Base-by-base conservation (phyloP, 1,140 invertebrate genomes). In the Caenorhabditis elegans region DNA sequence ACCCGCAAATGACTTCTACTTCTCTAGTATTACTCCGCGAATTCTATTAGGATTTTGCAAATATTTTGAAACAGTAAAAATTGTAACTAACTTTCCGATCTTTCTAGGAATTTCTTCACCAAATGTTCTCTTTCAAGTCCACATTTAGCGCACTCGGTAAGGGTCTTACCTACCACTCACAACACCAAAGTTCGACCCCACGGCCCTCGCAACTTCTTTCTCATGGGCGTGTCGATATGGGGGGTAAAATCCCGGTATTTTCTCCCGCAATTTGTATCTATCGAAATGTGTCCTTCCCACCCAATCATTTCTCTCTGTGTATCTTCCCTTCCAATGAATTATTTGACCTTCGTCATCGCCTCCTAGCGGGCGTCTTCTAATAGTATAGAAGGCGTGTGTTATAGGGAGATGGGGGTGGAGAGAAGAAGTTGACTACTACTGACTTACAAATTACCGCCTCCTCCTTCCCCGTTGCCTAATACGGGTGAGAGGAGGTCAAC, bases 381-480 rank as follows among this genome's bases (percentile, higher is more conserved):
- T 70, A 70, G 60, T 70, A 70, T 70, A 70, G 60, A 70, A 43
- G 39, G 39, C 39, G 39, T 43, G 39, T 36, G 28, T n/a, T 34
- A 10, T n/a, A 2, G 2, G 31, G 28, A 60, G 53, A 31, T 4
- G n/a, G n/a, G n/a, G n/a, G n/a, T n/a, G n/a, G n/a, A 28, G 28
- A 34, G 53, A 34, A 60, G 53, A 34, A 70, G 34, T 34, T 39
- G 60, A 22, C 39, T 5, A 43, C 39, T 43, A 43, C 60, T 39
- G 60, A 70, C 31, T 70, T 70, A 70, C 60, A 70, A 70, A 70
- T 70, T 70, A 70, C 11, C 34, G 24, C 28, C 31, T n/a, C 31
- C 31, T 28, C 0, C 28, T 8, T 34, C 55, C n/a, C 34, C 60
- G n/a, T n/a, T 1, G 5, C 60, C 26, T 22, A 70, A 70, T 70